Conservation (phyloP, 2,113 vertebrate genomes). For the Fregata magnificens region DNA sequence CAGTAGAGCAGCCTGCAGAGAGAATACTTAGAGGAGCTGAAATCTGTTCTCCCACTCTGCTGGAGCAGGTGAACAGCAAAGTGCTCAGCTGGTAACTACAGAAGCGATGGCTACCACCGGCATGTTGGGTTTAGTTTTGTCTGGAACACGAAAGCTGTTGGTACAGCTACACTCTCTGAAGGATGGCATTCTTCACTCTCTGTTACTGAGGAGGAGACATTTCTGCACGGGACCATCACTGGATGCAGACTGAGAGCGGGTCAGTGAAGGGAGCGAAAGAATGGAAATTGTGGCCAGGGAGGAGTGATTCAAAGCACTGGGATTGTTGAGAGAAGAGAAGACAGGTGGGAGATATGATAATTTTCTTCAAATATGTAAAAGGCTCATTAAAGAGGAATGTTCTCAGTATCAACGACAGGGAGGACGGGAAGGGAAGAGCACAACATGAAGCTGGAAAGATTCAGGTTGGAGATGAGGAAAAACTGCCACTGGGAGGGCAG, state of each 20-base stretch:
- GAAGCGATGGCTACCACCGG: background rate
- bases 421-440: background rate
- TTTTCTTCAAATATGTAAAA: background rate
- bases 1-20: background rate
- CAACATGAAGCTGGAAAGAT: background rate
- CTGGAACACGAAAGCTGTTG: rapidly evolving
- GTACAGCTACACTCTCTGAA: background rate
- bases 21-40: background rate
- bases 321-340: background rate
- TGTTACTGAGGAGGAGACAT: background rate
- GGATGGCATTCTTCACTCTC: background rate
- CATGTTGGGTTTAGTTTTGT: background rate
- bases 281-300: background rate
- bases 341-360: background rate
- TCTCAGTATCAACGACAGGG: background rate
- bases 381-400: background rate
- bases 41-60: background rate
- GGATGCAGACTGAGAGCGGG: background rate
- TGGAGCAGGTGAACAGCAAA: background rate
- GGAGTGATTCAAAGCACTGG: background rate
- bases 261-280: background rate
- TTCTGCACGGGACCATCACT: background rate
- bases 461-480: background rate
- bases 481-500: background rate
- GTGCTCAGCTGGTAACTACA: background rate